Evolutionary conservation across 2,888 invertebrate genomes (phyloP), one percentile per base, ranked within the genome.

Genomic region (Nemotelus pantherinus): DNA sequence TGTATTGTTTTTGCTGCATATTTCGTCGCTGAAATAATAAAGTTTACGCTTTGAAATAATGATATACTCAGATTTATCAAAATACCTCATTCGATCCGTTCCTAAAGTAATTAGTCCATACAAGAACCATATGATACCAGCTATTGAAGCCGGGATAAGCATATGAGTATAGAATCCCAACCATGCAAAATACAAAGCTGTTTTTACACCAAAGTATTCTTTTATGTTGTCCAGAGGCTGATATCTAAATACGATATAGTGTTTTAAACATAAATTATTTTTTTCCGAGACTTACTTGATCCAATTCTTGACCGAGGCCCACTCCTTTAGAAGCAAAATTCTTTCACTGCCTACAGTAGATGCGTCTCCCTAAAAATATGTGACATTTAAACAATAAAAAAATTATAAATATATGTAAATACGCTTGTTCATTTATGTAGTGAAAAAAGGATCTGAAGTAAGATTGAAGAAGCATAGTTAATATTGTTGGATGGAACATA

Each of bases 171-270:
- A 95, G 87, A 94, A 95, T 57, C 95, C 95, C 67, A 95, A 88
- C 95, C 95, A 95, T n/a, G 94, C 92, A 87, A 94, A 95, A 86
- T 95, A 95, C 77, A 95, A 88, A 0, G 93, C 94, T 81, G 94
- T 90, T 87, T 92, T 93, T 2, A 92, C 91, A 67, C 93, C 93
- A 85, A 93, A 93, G 86, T 94, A 93, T 83, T 93, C 92, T 88
- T 93, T 92, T 78, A 95, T 91, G 80, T 91, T 90, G 84, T 94
- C 93, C 78, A 94, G 86, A 2, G 94, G 94, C 84, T 94, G 94
- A 76, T 86, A 81, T 57, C 87, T 87, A 58, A 0, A 60, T 45
- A 50, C 67, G 63, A 43, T 53, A 48, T n/a, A 2, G 50, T 25
- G 39, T 44, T 45, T 55, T 25, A 4, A 45, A 65, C 10, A 45